phyloP scores from a whole-genome alignment of 2,888 invertebrate species.

The Orthonevra nobilis region DNA sequence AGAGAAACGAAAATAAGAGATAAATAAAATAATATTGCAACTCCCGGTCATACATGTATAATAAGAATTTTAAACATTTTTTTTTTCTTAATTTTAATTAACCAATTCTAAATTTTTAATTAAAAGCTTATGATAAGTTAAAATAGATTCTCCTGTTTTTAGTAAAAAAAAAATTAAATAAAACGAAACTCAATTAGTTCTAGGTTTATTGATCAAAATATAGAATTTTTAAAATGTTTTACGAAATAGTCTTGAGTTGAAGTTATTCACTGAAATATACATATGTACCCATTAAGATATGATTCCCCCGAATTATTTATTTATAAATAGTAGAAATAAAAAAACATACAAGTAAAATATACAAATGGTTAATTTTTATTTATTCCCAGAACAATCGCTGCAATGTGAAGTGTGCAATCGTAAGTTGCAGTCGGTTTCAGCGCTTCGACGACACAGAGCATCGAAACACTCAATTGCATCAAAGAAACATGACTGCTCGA shows the following conservation, averaged over 20 bases:
- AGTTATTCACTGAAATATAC: slow-evolving; percentile 18
- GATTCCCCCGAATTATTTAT: slow-evolving; percentile 50
- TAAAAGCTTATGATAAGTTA: no score
- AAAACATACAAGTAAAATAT: slow-evolving; percentile 25
- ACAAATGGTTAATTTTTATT: no score
- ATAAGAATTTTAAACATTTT: slow-evolving; percentile 34
- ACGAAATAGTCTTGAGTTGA: background rate
- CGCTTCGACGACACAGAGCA: slow-evolving; percentile 77
- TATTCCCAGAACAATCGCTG: slow-evolving; percentile 69
- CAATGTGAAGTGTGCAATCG: slow-evolving; percentile 77
- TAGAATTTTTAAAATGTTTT: no score
- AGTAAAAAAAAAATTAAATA: background rate
- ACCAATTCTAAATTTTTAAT: no score
- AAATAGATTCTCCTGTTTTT: background rate
- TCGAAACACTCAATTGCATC: slow-evolving; percentile 77
- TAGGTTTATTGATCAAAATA: no score
- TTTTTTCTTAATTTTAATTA: no score
- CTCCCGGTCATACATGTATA: slow-evolving; percentile 25
- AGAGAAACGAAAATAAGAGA: slow-evolving; percentile 11
- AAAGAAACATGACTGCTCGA: slow-evolving; percentile 76
- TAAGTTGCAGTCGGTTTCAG: slow-evolving; percentile 77
- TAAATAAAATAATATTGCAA: slow-evolving; percentile 20
- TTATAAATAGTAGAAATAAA: slow-evolving; percentile 56
- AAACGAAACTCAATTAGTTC: slow-evolving; percentile 19
- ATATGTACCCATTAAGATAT: slow-evolving; percentile 21